Evolutionary conservation across 2,113 vertebrate genomes (phyloP).

Genomic region (Phoenicopterus ruber): DNA sequence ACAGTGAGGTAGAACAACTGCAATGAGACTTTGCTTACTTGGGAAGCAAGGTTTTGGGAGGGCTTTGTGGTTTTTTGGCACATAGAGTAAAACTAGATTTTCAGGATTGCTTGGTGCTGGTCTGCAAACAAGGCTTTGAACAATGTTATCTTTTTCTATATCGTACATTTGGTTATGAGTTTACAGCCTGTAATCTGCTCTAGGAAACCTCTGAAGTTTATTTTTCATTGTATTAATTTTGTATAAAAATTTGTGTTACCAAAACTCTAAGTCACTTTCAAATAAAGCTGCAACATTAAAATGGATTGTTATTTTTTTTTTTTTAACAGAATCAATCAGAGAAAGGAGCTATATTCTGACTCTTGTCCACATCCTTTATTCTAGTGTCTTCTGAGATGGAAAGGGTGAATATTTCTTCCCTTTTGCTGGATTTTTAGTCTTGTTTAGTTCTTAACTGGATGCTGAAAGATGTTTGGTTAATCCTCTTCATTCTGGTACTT

Average conservation of each 20-base stretch:
- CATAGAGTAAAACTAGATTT: neutral
- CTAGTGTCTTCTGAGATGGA: neutral
- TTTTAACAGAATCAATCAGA: neutral
- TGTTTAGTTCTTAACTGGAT: neutral
- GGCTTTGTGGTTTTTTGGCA: neutral
- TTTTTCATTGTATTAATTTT: slow-evolving; percentile 11
- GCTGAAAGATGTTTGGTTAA: neutral
- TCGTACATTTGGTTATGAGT: neutral
- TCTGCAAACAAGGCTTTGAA: neutral
- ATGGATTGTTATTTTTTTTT: neutral
- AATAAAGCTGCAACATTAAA: slow-evolving; percentile 45
- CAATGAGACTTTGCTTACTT: neutral
- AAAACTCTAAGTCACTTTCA: neutral
- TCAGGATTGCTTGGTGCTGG: neutral
- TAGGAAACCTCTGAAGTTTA: neutral
- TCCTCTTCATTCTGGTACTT: neutral
- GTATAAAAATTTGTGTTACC: neutral
- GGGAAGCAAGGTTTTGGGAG: neutral
- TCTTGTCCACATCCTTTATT: neutral
- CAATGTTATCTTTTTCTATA: neutral
- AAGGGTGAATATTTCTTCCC: neutral
- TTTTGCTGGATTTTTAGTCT: neutral
- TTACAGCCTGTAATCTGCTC: neutral
- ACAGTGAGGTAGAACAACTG: neutral
- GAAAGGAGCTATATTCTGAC: neutral